phyloP scores from a whole-genome alignment of 2,888 invertebrate species.

The Dinocampus coccinellae region DNA sequence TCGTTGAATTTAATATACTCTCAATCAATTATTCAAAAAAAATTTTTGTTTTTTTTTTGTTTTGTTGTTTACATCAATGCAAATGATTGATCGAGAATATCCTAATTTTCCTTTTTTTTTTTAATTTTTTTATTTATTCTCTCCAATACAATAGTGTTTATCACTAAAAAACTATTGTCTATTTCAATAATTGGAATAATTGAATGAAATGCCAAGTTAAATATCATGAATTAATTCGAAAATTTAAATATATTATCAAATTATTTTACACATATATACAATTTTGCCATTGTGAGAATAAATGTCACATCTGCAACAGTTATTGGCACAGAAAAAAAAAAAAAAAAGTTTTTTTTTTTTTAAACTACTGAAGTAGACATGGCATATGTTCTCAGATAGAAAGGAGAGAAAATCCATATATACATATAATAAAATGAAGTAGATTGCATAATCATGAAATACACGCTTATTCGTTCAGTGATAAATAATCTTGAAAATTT shows the following conservation, averaged over 20 bases:
- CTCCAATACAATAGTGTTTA: no score
- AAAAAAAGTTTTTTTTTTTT: no score
- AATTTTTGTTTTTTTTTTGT: no score
- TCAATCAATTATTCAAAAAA: no score
- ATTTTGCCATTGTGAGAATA: no score
- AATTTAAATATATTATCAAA: constrained; percentile 38
- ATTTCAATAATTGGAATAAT: not conserved
- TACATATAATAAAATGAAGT: constrained; percentile 22
- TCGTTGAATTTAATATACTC: no score
- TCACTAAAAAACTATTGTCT: not conserved
- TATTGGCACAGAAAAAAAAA: no score
- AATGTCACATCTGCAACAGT: no score
- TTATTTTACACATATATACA: constrained; percentile 31
- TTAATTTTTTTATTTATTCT: not conserved
- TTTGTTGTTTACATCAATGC: not conserved
- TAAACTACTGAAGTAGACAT: no score
- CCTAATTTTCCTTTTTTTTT: not conserved
- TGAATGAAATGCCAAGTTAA: not conserved
- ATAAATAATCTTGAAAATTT: constrained; percentile 8
- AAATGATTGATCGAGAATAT: not conserved
- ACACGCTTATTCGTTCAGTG: constrained; percentile 37
- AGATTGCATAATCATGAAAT: constrained; percentile 26
- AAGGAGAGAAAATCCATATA: no score
- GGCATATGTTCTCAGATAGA: no score
- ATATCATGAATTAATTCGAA: constrained; percentile 4